phyloP scores from a whole-genome alignment of 2,888 invertebrate genomes.

The Calliopum simillimum region DNA sequence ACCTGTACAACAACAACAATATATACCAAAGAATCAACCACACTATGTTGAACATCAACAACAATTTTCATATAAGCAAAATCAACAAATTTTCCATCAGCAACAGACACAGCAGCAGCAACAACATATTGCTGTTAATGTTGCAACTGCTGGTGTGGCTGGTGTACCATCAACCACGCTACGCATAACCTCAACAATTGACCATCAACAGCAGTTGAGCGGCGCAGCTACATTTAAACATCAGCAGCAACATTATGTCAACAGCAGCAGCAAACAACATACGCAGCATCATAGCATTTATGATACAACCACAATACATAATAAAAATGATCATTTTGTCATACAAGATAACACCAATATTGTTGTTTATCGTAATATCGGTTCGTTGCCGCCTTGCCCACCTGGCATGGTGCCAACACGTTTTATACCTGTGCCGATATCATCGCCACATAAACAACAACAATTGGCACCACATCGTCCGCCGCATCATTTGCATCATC shows the following conservation, averaged over 20 bases:
- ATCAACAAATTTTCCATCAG: slow-evolving; percentile 28
- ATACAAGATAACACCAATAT: slow-evolving; percentile 64
- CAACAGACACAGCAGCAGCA: slow-evolving; percentile 48
- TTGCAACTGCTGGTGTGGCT: slow-evolving; percentile 40
- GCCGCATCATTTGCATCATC: slow-evolving; percentile 19
- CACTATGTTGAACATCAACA: slow-evolving; percentile 41
- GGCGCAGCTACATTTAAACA: slow-evolving; percentile 26
- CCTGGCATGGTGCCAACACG: slow-evolving; percentile 63
- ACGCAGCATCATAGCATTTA: slow-evolving; percentile 47
- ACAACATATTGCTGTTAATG: slow-evolving; percentile 31
- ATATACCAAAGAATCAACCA: slow-evolving; percentile 36
- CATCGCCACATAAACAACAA: slow-evolving; percentile 55
- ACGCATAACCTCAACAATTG: slow-evolving; percentile 45
- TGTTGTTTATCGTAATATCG: slow-evolving; percentile 63
- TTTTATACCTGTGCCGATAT: slow-evolving; percentile 59
- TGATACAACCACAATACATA: slow-evolving; percentile 50
- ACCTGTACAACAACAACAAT: slow-evolving; percentile 45
- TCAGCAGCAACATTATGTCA: slow-evolving; percentile 41
- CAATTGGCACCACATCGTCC: slow-evolving; percentile 15
- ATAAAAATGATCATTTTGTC: slow-evolving; percentile 59
- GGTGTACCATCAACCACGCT: slow-evolving; percentile 46
- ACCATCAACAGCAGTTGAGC: slow-evolving; percentile 33
- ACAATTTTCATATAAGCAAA: slow-evolving; percentile 28
- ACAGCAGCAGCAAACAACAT: slow-evolving; percentile 40
- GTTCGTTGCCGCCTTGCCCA: slow-evolving; percentile 63